A percentile compares a stretch with the other conserved stretches of the same genome.
These are phyloP conservation scores for Syngnathoides biaculeatus DNA, from an alignment of 2,113 vertebrate species.

Conservation along the genomic window DNA sequence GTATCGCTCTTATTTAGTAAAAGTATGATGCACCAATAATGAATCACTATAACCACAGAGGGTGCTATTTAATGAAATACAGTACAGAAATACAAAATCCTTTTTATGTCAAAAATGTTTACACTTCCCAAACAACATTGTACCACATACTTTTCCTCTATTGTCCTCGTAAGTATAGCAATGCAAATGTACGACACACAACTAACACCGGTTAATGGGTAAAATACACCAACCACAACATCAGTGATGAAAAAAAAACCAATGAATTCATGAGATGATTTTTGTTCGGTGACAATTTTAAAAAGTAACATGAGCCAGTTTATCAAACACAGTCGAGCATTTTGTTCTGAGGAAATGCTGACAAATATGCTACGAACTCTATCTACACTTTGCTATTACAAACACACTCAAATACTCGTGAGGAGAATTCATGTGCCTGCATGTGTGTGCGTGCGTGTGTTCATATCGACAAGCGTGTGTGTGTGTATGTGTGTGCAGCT, in stretches of 20 bases:
- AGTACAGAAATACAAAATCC: too few species aligned
- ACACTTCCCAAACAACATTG: background rate
- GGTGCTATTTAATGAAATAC: background rate
- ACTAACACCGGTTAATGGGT: background rate
- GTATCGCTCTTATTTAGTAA: background rate
- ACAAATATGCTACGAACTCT: conserved; percentile 44
- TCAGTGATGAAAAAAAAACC: background rate
- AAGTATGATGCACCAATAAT: background rate
- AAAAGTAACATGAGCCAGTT: background rate
- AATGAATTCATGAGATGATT: background rate
- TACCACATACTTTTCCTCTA: background rate
- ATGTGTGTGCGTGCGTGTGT: conserved; percentile 50
- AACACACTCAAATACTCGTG: conserved; percentile 33
- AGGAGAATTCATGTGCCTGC: conserved; percentile 60
- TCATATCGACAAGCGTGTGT: conserved; percentile 24
- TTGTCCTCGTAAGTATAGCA: conserved; percentile 47
- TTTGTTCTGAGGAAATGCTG: conserved; percentile 31
- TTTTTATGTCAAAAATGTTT: background rate
- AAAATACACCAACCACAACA: background rate
- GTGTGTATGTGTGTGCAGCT: conserved; percentile 42
- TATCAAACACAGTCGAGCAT: conserved; percentile 36
- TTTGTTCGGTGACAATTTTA: background rate
- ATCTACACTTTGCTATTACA: conserved; percentile 44
- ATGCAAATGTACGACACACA: conserved; percentile 4
- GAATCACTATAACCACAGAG: background rate